Percentiles rank a stretch among this genome's conserved stretches.
Conservation (phyloP, 2,888 invertebrate species). For the Chrysomela aeneicollis region DNA sequence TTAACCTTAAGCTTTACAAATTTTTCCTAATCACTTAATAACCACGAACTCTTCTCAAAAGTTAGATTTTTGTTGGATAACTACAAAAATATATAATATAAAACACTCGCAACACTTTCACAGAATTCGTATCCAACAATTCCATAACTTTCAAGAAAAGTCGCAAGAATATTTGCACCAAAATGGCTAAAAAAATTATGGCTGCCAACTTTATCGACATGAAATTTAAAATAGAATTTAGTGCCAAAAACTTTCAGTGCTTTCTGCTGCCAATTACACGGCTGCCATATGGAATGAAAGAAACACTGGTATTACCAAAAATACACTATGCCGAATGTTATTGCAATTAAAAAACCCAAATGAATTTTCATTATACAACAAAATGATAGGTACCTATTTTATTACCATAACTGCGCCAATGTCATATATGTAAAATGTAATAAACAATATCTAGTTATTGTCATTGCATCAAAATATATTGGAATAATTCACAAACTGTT, state of each 20-base stretch:
- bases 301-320: conserved; percentile 43
- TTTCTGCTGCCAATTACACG: conserved; percentile 48
- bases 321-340: conserved; percentile 53
- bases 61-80: conserved; percentile 48
- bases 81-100: conserved; percentile 61
- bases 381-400: conserved; percentile 42
- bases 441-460: conserved; percentile 37
- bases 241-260: conserved; percentile 45
- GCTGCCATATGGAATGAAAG: conserved; percentile 53
- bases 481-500: conserved; percentile 17
- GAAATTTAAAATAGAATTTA: conserved; percentile 36
- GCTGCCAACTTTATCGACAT: conserved; percentile 33
- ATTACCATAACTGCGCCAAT: conserved; percentile 40
- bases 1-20: conserved; percentile 59
- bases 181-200: conserved; percentile 33
- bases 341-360: conserved; percentile 47
- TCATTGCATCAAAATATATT: conserved; percentile 39
- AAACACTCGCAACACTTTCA: conserved; percentile 56
- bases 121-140: conserved; percentile 54
- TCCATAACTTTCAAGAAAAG: conserved; percentile 44
- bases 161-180: conserved; percentile 36
- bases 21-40: conserved; percentile 55
- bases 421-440: conserved; percentile 7
- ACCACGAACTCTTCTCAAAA: conserved; percentile 45
- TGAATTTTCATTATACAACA: conserved; percentile 45